Base-by-base conservation (phyloP, 2,113 vertebrate species). In the Actinemys pallida region DNA sequence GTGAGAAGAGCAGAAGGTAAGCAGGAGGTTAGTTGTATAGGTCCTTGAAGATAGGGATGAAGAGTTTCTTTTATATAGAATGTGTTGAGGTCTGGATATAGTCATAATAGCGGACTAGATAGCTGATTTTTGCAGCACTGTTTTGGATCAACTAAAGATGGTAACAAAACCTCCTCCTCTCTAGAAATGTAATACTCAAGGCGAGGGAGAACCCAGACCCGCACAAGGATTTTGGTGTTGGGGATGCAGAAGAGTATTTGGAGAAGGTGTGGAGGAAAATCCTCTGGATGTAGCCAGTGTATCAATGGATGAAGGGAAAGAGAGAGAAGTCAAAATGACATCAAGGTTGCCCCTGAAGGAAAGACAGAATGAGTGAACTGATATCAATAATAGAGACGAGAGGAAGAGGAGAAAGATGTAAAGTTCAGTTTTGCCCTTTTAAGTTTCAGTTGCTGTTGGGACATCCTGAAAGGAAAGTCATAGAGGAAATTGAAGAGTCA, bases 271-370 rank as follows among this genome's bases (percentile, higher is more conserved):
- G 22, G 59, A 27, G 39, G 4, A 5, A 49, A 17, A 56, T 2
- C 8, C 31, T 1, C 0, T 0, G 1, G 16, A 62, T 86, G 25
- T 84, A 91, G 49, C 11, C 86, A n/a, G 9, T 0, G 0, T 59
- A 57, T 81, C 27, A 20, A 52, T 52, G 9, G 83, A 56, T 29
- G 22, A 0, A 57, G 7, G 10, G 4, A 84, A 59, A 89, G 57
- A 1, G 0, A 2, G 29, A 91, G 29, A 81, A 81, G 78, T 57
- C 47, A 76, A 86, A 78, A 69, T 86, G 24, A 45, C 2, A 57
- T 59, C 27, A 57, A 57, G 6, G 83, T 90, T 62, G 56, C 5
- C 84, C 59, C 80, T 4, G 6, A 78, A 88, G 35, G 9, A 49
- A 81, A 93, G 50, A n/a, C 20, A n/a, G 1, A 94, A 27, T 93